Evolutionary conservation across 2,113 vertebrate genomes (phyloP).

Genomic region (Toxotes chatareus): DNA sequence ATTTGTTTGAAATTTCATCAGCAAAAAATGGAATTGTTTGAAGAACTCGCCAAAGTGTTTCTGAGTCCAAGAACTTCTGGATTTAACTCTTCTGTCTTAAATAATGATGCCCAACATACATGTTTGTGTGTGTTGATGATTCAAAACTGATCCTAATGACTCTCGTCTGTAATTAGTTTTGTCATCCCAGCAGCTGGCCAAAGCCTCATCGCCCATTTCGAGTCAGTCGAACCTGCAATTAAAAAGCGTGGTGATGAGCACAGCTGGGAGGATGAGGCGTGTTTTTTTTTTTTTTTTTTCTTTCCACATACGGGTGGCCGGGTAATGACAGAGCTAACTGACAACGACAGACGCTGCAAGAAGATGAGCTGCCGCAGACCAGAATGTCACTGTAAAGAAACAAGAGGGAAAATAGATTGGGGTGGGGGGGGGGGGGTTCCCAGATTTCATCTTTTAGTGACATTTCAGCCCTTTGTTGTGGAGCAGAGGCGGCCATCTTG

Average conservation of each 20-base stretch:
- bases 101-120: not conserved
- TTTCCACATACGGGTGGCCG: constrained; percentile 57
- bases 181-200: constrained; percentile 68
- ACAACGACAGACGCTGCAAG: constrained; percentile 53
- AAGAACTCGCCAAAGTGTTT: not conserved
- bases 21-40: not conserved
- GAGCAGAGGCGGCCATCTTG: constrained; percentile 51
- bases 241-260: constrained; percentile 75
- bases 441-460: constrained; percentile 35
- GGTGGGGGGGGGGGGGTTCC: constrained; percentile 19
- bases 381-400: constrained; percentile 69
- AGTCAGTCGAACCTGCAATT: constrained; percentile 76
- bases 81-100: not conserved
- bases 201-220: constrained; percentile 68
- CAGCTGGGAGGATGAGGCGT: constrained; percentile 65
- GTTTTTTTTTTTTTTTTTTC: constrained; percentile 49
- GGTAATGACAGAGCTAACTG: constrained; percentile 83
- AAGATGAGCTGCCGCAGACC: constrained; percentile 74
- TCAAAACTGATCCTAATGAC: constrained; percentile 59
- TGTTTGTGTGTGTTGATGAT: constrained; percentile 34
- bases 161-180: constrained; percentile 80
- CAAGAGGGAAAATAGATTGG: constrained; percentile 52
- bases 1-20: constrained; percentile 9
- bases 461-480: constrained; percentile 69
- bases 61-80: not conserved